These are phyloP conservation scores for Oreotrochilus melanogaster DNA, from an alignment of 2,113 vertebrate genomes.

Conservation along the genomic window DNA sequence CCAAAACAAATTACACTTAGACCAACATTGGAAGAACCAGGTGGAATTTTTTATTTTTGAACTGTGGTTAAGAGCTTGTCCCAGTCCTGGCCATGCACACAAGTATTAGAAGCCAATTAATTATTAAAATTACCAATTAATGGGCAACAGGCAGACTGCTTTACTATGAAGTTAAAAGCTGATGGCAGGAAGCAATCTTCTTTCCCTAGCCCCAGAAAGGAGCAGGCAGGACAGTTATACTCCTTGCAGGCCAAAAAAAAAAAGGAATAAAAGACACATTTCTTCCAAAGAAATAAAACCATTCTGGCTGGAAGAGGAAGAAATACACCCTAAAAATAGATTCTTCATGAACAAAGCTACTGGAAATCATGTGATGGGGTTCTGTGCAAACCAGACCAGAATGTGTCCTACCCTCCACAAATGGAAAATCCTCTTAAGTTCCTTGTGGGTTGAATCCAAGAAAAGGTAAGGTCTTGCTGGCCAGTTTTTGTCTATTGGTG, in stretches of 20 bases:
- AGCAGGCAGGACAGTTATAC: not conserved
- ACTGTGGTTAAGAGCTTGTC: not conserved
- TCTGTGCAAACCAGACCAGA: not conserved
- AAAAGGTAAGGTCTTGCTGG: slow-evolving; percentile 89
- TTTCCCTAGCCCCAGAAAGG: not conserved
- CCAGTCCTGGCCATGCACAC: not conserved
- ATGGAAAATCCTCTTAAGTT: slow-evolving; percentile 93
- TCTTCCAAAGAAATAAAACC: not conserved
- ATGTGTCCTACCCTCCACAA: slow-evolving; percentile 90
- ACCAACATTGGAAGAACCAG: not conserved
- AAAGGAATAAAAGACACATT: not conserved
- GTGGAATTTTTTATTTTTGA: slow-evolving; percentile 22
- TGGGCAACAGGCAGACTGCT: not conserved
- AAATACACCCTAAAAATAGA: slow-evolving; percentile 3
- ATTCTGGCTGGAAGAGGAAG: not conserved
- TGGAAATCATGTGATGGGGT: not conserved
- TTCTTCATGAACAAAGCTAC: not conserved
- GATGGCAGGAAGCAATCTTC: not conserved
- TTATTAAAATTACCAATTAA: not conserved
- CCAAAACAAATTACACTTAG: slow-evolving; percentile 31
- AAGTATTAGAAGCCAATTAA: not conserved
- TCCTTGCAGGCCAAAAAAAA: not conserved
- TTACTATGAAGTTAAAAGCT: not conserved
- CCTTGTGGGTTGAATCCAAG: slow-evolving; percentile 89
- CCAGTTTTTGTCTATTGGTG: slow-evolving; percentile 95